phyloP scores from a whole-genome alignment of 2,888 invertebrate species.

The Eueremaeus valkanovi region DNA sequence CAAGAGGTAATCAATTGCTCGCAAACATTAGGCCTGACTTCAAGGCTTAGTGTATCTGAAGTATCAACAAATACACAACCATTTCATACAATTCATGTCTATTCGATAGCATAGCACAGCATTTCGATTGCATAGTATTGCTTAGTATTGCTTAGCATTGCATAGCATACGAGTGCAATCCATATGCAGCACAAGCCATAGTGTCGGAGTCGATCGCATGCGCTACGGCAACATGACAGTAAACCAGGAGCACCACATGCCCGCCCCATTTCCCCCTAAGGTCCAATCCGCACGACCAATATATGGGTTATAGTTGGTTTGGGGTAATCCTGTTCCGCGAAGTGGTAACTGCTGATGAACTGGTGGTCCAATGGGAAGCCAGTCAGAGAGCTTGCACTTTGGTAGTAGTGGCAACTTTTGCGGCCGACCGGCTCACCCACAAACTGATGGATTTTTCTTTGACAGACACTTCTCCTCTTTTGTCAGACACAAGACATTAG shows the following conservation, averaged over 20 bases:
- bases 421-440: constrained; percentile 27
- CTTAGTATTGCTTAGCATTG: too few relatives aligned
- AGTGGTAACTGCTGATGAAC: constrained; percentile 34
- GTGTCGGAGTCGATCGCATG: too few relatives aligned
- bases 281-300: constrained; percentile 38
- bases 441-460: constrained; percentile 35
- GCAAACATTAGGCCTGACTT: background rate
- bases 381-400: constrained; percentile 25
- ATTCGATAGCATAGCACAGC: too few relatives aligned
- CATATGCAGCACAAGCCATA: constrained; percentile 12
- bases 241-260: constrained; percentile 8
- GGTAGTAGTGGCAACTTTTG: constrained; percentile 37
- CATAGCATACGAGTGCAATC: too few relatives aligned
- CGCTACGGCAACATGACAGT: background rate
- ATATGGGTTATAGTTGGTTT: constrained; percentile 37
- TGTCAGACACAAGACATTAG: constrained; percentile 18
- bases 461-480: constrained; percentile 35
- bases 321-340: constrained; percentile 36
- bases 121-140: too few relatives aligned
- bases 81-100: constrained; percentile 8
- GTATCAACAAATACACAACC: constrained; percentile 30
- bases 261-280: constrained; percentile 37
- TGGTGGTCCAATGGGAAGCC: constrained; percentile 39
- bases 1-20: constrained; percentile 37
- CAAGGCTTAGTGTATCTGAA: constrained; percentile 34